These are phyloP conservation scores for Ibidorhyncha struthersii DNA, from an alignment of 2,113 vertebrate species.

Conservation along the genomic window DNA sequence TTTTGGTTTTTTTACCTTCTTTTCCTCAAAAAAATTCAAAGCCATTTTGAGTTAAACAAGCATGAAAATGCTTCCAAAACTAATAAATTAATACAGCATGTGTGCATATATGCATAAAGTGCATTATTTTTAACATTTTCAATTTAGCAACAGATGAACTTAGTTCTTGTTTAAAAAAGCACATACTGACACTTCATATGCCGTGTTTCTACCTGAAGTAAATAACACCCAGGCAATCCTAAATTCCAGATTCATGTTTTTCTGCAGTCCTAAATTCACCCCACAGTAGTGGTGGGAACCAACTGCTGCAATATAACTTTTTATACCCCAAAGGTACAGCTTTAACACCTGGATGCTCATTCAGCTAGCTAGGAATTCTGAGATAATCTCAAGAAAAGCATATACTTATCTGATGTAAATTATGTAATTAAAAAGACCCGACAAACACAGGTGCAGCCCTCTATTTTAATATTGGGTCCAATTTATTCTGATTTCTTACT, in stretches of 20 bases:
- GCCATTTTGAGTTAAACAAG: conserved; percentile 69
- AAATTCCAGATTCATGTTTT: neutral
- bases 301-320: neutral
- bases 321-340: neutral
- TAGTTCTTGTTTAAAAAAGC: neutral
- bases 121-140: conserved; percentile 47
- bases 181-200: neutral
- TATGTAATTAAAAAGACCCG: neutral
- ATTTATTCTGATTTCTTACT: neutral
- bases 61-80: conserved; percentile 69
- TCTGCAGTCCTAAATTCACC: neutral
- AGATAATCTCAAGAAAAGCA: neutral
- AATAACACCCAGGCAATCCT: neutral
- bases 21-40: conserved; percentile 53
- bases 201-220: neutral
- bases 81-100: conserved; percentile 47
- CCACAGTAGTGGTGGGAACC: neutral
- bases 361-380: neutral
- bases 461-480: neutral
- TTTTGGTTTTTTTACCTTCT: neutral
- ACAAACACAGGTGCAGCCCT: neutral
- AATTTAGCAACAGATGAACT: conserved; percentile 32
- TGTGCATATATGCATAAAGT: conserved; percentile 7
- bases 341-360: neutral
- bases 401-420: neutral